Percentiles rank a stretch among this genome's conserved stretches.
Conservation (phyloP, 2,797 vertebrate species). For the Spinus olivaceus region DNA sequence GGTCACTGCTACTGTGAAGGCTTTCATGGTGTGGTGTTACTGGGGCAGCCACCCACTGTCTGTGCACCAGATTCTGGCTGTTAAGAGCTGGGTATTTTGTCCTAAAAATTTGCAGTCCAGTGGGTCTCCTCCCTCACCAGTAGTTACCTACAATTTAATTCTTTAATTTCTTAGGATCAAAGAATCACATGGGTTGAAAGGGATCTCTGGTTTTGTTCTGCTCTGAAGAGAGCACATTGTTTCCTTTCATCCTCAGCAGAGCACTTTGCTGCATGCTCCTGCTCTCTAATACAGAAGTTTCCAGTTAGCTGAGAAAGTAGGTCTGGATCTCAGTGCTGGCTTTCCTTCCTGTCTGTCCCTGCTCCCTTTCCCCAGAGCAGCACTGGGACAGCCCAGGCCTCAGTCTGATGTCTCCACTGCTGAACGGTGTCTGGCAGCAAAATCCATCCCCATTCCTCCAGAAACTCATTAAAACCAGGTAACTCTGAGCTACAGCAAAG, state of each 20-base stretch:
- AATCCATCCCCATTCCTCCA: conserved; percentile 33
- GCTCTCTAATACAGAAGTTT: neutral
- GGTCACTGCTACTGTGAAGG: neutral
- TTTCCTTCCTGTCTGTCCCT: neutral
- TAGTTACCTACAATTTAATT: neutral
- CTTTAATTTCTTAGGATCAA: neutral
- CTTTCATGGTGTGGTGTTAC: neutral
- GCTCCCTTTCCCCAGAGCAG: neutral
- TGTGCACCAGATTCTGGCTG: neutral
- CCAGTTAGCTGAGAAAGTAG: neutral
- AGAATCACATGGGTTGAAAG: neutral
- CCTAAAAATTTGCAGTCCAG: neutral
- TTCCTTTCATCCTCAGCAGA: neutral
- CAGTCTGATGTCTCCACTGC: neutral
- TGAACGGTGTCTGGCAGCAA: conserved; percentile 37
- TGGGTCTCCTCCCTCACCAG: neutral
- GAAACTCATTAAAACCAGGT: conserved; percentile 70
- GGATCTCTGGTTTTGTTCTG: neutral
- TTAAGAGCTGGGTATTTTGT: neutral
- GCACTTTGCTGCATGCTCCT: neutral
- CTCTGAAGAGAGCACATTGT: neutral
- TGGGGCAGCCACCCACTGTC: neutral
- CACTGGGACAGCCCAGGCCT: neutral
- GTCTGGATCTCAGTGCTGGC: neutral
- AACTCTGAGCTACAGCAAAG: conserved; percentile 46